These are phyloP conservation scores for Aptenodytes forsteri DNA, from an alignment of 2,113 vertebrate species.

Conservation along the genomic window DNA sequence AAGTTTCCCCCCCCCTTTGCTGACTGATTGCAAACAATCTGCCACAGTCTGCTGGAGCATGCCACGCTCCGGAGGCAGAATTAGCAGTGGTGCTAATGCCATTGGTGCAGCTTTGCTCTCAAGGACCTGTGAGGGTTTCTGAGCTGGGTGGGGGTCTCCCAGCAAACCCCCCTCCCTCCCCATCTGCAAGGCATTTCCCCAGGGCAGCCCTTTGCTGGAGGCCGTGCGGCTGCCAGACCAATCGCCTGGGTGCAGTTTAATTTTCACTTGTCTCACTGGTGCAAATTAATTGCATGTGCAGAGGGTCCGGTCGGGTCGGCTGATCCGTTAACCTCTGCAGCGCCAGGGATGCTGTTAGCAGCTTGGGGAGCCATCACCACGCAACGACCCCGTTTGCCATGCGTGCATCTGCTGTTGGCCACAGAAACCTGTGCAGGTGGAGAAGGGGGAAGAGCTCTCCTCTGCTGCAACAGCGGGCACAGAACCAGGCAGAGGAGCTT, in stretches of 20 bases:
- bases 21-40: not conserved
- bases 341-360: not conserved
- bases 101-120: not conserved
- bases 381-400: rapidly evolving
- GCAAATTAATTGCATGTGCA: not conserved
- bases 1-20: not conserved
- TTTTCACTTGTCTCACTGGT: not conserved
- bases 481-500: not conserved
- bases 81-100: not conserved
- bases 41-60: not conserved
- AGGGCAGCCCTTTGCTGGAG: not conserved
- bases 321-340: not conserved
- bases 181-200: not conserved
- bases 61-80: not conserved
- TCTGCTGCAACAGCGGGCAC: not conserved
- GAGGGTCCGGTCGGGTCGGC: rapidly evolving
- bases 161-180: not conserved
- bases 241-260: not conserved
- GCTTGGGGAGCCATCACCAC: not conserved
- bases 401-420: not conserved
- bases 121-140: not conserved
- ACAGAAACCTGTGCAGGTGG: not conserved
- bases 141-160: not conserved
- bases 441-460: not conserved
- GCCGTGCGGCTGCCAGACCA: not conserved